A percentile compares a stretch with the other conserved stretches of the same genome.
phyloP scores from a whole-genome alignment of 2,113 vertebrate species.

The Callipepla californica region DNA sequence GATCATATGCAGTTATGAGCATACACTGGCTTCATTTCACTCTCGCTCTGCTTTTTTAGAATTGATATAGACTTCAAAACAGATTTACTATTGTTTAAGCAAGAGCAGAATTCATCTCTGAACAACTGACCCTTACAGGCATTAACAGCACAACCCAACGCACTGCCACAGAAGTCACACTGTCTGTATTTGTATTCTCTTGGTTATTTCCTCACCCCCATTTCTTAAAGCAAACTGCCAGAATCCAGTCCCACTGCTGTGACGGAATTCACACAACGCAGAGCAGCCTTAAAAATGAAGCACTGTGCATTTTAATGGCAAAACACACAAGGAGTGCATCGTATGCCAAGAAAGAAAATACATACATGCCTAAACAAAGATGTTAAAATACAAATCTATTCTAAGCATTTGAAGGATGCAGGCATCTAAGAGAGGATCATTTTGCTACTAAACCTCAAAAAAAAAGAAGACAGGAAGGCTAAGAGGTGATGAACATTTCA shows the following conservation, averaged over 20 bases:
- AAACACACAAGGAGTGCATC: neutral
- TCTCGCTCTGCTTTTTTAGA: neutral
- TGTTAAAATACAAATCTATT: neutral
- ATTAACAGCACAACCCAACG: rapidly evolving
- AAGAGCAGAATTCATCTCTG: neutral
- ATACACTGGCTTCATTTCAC: neutral
- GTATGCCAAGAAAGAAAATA: neutral
- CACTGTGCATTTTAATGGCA: neutral
- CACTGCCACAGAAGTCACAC: no score
- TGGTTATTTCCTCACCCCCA: neutral
- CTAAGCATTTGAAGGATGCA: neutral
- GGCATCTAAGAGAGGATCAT: neutral
- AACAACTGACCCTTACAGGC: neutral
- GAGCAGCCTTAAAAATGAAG: slow-evolving; percentile 3
- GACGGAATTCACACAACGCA: neutral
- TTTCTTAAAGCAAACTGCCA: neutral
- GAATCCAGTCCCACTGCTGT: rapidly evolving
- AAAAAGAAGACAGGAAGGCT: neutral
- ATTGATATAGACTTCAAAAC: neutral
- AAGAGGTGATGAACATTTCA: neutral
- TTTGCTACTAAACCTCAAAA: neutral
- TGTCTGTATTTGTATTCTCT: neutral
- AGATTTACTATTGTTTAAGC: neutral
- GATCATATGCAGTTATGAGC: neutral
- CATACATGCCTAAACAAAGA: neutral